Base-by-base conservation (phyloP, 1,140 invertebrate genomes). In the Himalopsyche phryganea region DNA sequence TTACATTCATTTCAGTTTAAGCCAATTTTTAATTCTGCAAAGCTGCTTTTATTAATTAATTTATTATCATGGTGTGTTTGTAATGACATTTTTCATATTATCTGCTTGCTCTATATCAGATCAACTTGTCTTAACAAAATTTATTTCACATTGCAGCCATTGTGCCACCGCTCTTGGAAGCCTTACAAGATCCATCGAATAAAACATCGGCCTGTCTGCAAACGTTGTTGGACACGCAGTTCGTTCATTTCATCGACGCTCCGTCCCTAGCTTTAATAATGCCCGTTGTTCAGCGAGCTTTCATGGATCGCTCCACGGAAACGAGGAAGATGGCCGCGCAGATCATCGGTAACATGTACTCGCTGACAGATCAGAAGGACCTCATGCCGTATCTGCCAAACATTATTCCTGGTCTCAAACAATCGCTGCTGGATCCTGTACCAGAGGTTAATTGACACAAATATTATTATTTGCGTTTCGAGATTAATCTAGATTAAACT, bases 301-400 rank as follows among this genome's bases (percentile, higher is more conserved):
- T 99, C 73, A 89, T 95, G 77, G 96, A 98, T 77, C 82, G 96
- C 48, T 94, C 93, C 6, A 98, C 95, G 0, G 96, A 99, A 77
- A 98, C 94, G 0, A 82, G 96, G 67, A 97, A 98, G 81, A 98
- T 98, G 93, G 94, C 97, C 17, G 93, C 95, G n/a, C 91, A 93
- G 76, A 98, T 99, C 69, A 98, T 99, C 66, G 96, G 96, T 40
- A 99, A 98, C 73, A 98, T 99, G 94, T 99, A 98, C 76, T 98
- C 94, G 0, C 79, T 99, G 7, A 98, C 97, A 0, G 96, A 99
- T 79, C 94, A 98, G 71, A 98, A 98, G 78, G 98, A 99, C 77
- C 80, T 99, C 49, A 86, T 90, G 48, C 98, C 98, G 0, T 99
- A 99, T 74, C 79, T 99, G 61, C 91, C 94, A 1, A 94, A 89